Evolutionary conservation across 2,113 vertebrate species (phyloP).

Genomic region (Hassar affinis): DNA sequence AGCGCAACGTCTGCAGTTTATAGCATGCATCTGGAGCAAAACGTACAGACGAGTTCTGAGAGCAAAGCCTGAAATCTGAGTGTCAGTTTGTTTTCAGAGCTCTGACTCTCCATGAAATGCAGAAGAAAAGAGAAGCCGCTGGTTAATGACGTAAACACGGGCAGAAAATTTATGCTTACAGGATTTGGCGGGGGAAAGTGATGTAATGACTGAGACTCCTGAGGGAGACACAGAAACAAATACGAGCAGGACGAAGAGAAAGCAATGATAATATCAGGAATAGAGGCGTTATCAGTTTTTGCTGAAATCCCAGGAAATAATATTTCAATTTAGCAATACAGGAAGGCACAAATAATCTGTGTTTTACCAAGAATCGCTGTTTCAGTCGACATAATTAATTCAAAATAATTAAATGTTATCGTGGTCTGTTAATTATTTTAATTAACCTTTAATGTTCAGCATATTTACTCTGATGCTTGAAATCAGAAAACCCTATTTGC

Average conservation of each 20-base stretch:
- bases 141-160: constrained; percentile 52
- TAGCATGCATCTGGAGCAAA: constrained; percentile 46
- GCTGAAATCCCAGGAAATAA: neutral
- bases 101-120: constrained; percentile 52
- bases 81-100: constrained; percentile 58
- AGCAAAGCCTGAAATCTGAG: constrained; percentile 64
- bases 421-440: neutral
- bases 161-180: constrained; percentile 52
- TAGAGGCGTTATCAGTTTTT: constrained; percentile 29
- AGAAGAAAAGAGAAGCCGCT: constrained; percentile 40
- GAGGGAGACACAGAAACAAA: constrained; percentile 23
- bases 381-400: neutral
- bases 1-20: constrained; percentile 42
- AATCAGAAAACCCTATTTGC: neutral
- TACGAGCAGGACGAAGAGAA: neutral
- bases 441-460: neutral
- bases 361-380: neutral
- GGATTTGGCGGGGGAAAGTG: constrained; percentile 52
- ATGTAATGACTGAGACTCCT: constrained; percentile 53
- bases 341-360: neutral
- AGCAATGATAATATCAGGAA: constrained; percentile 37
- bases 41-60: constrained; percentile 51
- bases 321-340: neutral
- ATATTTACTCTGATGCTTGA: neutral
- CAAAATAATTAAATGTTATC: neutral